Conservation (phyloP, 1,140 invertebrate species). For the Bombus vancouverensis region DNA sequence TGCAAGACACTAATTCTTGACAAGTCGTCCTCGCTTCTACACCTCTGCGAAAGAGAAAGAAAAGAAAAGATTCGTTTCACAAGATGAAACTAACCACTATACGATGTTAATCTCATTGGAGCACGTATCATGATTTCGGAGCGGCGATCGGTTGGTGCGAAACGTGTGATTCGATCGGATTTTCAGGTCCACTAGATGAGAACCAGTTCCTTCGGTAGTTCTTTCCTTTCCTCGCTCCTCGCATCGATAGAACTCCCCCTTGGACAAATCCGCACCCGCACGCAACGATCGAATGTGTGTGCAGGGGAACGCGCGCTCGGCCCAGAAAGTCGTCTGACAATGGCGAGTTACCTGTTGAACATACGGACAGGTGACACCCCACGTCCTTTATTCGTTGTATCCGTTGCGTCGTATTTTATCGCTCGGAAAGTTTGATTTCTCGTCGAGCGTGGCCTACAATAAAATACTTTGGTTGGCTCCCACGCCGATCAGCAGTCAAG, state of each 20-base stretch:
- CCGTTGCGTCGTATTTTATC: conserved; percentile 74
- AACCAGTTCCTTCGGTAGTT: conserved; percentile 59
- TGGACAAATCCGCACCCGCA: conserved; percentile 47
- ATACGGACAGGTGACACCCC: conserved; percentile 80
- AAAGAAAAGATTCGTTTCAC: neutral
- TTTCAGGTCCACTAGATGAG: conserved; percentile 69
- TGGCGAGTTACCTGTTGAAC: conserved; percentile 78
- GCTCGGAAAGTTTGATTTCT: conserved; percentile 48
- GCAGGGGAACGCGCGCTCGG: conserved; percentile 15
- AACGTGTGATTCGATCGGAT: conserved; percentile 64
- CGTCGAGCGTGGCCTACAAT: conserved; percentile 47
- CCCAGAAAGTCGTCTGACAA: conserved; percentile 66
- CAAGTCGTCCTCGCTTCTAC: neutral
- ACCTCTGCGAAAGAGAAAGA: neutral
- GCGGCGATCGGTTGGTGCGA: conserved; percentile 44
- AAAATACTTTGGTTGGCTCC: conserved; percentile 75
- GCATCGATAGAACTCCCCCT: conserved; percentile 33
- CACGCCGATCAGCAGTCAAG: conserved; percentile 79
- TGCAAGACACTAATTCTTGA: too few species aligned
- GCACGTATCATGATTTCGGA: neutral
- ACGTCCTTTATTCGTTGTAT: conserved; percentile 68
- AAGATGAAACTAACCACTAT: neutral
- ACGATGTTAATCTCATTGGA: neutral
- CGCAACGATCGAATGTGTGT: conserved; percentile 17
- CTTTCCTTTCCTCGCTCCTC: conserved; percentile 41